Base-by-base conservation (phyloP, 2,888 invertebrate species). In the Fragum fragum region DNA sequence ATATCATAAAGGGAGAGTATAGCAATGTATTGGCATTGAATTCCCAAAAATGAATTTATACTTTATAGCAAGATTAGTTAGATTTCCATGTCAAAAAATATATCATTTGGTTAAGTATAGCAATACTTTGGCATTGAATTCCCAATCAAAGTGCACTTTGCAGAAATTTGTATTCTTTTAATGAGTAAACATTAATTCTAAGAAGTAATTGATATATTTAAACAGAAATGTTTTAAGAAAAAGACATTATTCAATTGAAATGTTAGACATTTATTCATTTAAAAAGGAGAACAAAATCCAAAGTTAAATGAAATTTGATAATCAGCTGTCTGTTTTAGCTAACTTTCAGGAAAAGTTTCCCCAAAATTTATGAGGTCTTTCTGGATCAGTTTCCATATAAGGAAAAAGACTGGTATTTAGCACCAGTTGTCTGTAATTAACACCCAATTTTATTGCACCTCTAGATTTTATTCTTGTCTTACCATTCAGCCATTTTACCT, bases 361-460 rank as follows among this genome's bases (percentile, higher is more conserved):
- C 7, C 66, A 21, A 66, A 26, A 66, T 66, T 66, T 66, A 66
- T 16, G 66, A 42, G 66, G 23, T 7, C 36, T 42, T 42, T n/a
- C 66, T 26, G 9, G 42, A 39, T 18, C 66, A 14, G 66, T 21
- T 39, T 66, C 66, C 47, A 66, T 42, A 66, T 66, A 66, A 36
- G 42, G 66, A 42, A 66, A 21, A 14, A 66, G 66, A 42, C 21
- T 66, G 66, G 66, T 36, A 66, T 39, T 66, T 66, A 42, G 66
- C 36, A 36, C 66, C 36, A 21, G 36, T 66, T 42, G 23, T 23
- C 26, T 23, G 42, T 66, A 32, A 66, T 66, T 66, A 66, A 42
- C 66, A 42, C 42, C 26, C 57, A 57, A 23, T 28, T n/a, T 57
- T 57, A 47, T 47, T 47, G 47, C 47, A n/a, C 47, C 47, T 47